A percentile compares a stretch with the other conserved stretches of the same genome.
These are phyloP conservation scores for Cantharis nigra DNA, from an alignment of 2,888 invertebrate genomes.

Conservation along the genomic window DNA sequence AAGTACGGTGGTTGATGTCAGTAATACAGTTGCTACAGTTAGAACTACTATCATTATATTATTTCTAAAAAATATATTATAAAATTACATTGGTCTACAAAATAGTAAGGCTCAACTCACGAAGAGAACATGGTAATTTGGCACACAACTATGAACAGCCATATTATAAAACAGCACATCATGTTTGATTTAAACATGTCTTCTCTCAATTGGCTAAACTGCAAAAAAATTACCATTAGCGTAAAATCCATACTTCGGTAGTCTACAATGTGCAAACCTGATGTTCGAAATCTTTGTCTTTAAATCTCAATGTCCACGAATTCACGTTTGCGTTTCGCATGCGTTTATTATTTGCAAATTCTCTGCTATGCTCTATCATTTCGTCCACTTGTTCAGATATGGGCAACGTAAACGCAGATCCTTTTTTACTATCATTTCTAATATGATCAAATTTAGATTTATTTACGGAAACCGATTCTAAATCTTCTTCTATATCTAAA, in stretches of 20 bases:
- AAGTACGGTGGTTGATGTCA: conserved; percentile 72
- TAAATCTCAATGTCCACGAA: conserved; percentile 85
- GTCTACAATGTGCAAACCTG: conserved; percentile 60
- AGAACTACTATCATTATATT: conserved; percentile 63
- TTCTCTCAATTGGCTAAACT: conserved; percentile 84
- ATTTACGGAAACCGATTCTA: conserved; percentile 49
- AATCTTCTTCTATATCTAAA: conserved; percentile 50
- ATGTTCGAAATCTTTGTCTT: conserved; percentile 77
- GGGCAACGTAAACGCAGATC: conserved; percentile 45
- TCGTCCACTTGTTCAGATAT: conserved; percentile 69
- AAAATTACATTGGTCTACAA: neutral
- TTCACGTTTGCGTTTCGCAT: conserved; percentile 88
- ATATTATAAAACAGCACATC: conserved; percentile 88
- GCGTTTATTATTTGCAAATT: conserved; percentile 86
- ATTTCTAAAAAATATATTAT: conserved; percentile 58
- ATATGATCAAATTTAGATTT: conserved; percentile 56
- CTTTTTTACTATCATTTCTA: conserved; percentile 42
- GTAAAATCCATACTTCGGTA: neutral
- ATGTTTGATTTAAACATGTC: conserved; percentile 95
- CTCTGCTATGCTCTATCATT: conserved; percentile 82
- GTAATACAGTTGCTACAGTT: conserved; percentile 68
- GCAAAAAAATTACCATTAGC: conserved; percentile 38
- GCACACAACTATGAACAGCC: conserved; percentile 83
- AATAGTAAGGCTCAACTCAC: conserved; percentile 56
- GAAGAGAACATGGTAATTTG: conserved; percentile 76